A percentile compares a stretch with the other conserved stretches of the same genome.
Conservation (phyloP, 2,888 invertebrate genomes). For the Malachius bipustulatus region DNA sequence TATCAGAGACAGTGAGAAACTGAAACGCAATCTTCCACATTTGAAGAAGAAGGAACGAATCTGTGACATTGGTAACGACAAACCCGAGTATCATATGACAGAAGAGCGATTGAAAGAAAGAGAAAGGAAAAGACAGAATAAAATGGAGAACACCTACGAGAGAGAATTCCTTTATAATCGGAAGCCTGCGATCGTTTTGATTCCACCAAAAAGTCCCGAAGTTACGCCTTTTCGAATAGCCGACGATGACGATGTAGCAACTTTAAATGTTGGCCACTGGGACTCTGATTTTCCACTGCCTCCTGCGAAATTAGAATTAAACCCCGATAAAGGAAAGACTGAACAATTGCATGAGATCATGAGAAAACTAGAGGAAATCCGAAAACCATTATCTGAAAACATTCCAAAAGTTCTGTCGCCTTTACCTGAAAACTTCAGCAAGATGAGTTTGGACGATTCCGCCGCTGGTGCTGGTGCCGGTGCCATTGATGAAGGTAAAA, state of each 20-base stretch:
- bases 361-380: slow-evolving; percentile 31
- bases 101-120: slow-evolving; percentile 36
- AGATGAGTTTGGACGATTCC: background rate
- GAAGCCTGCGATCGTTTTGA: slow-evolving; percentile 27
- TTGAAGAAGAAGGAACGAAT: slow-evolving; percentile 34
- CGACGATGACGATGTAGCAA: slow-evolving; percentile 12
- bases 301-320: slow-evolving; percentile 15
- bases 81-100: slow-evolving; percentile 35
- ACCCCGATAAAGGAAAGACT: slow-evolving; percentile 19
- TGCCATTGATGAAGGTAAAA: too few relatives aligned
- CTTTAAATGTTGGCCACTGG: slow-evolving; percentile 20
- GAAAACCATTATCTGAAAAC: slow-evolving; percentile 12
- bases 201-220: slow-evolving; percentile 24
- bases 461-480: too few relatives aligned
- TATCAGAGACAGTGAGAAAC: slow-evolving; percentile 39
- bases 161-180: slow-evolving; percentile 27
- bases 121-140: slow-evolving; percentile 37
- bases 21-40: slow-evolving; percentile 38
- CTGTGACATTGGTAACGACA: slow-evolving; percentile 27
- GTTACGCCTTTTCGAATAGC: slow-evolving; percentile 17
- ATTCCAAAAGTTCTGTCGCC: background rate
- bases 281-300: slow-evolving; percentile 14
- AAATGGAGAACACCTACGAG: slow-evolving; percentile 42
- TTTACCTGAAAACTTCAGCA: background rate
- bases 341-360: slow-evolving; percentile 30